Base-by-base conservation (phyloP, 1,140 invertebrate species). In the Apocrypta bakeri region DNA sequence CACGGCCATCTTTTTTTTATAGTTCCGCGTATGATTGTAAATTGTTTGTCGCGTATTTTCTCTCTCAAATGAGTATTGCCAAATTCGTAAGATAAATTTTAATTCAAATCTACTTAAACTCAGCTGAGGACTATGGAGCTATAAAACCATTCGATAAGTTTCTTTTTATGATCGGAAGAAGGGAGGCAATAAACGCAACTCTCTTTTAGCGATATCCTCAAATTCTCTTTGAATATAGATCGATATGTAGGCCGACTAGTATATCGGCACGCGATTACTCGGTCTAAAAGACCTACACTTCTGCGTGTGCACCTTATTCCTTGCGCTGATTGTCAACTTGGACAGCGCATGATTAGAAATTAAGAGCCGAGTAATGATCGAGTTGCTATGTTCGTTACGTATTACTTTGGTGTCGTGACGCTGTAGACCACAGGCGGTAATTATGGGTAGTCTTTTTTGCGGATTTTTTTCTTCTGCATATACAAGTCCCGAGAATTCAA, bases 201-300 rank as follows among this genome's bases (percentile, higher is more conserved):
- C 29, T 48, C 24, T 12, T 1, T 25, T 7, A 14, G 63, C n/a
- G 33, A 72, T 37, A 37, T 76, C 56, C 63, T 77, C 61, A 56
- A 21, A 4, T 56, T 71, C 24, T 25, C 85, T 87, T 83, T 79
- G 61, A 75, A 83, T 86, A 88, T 87, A 85, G 86, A 88, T 88
- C 2, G 37, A 81, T 83, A 86, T 86, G 79, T 87, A 86, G 86
- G 86, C 86, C 86, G 86, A 71, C 82, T 84, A 83, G 86, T 61
- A 61, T 81, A 75, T 69, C 25, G 31, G 71, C 81, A 81, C 83
- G 84, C 83, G 74, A 84, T 8, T 2, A 63, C 37, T 61, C 56
- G 71, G 33, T 42, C 17, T 37, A 63, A n/a, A 66, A 69, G 66
- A 69, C 8, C 64, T 29, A 3, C 33, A 37, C 61, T 6, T 12